These are phyloP conservation scores for Okapia johnstoni DNA, from an alignment of 2,113 vertebrate genomes.

Conservation along the genomic window DNA sequence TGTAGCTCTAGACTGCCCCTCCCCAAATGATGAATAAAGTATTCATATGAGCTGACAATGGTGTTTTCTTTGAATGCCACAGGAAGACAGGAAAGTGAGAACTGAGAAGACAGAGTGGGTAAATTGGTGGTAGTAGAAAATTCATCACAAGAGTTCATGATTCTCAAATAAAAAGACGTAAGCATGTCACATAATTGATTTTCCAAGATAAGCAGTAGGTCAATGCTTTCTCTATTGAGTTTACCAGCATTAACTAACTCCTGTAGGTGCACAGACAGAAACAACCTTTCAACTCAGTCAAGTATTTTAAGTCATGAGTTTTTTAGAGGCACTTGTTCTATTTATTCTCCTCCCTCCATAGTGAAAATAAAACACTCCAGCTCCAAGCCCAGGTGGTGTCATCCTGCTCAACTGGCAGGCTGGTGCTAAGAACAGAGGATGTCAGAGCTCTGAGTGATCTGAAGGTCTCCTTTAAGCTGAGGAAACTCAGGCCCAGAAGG, in stretches of 20 bases:
- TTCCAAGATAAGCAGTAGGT: background rate
- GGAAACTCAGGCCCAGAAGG: background rate
- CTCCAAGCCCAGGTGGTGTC: background rate
- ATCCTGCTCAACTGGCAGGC: background rate
- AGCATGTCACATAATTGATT: background rate
- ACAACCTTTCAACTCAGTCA: background rate
- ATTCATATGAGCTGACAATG: background rate
- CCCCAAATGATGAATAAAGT: background rate
- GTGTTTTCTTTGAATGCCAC: background rate
- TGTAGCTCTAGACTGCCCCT: background rate
- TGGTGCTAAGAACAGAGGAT: background rate
- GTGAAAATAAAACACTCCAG: conserved; percentile 11
- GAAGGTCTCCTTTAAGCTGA: background rate
- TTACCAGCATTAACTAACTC: background rate
- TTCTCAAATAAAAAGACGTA: background rate
- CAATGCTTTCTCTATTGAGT: background rate
- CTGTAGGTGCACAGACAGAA: background rate
- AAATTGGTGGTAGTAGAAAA: background rate
- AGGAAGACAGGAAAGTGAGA: background rate
- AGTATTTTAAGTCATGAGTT: background rate
- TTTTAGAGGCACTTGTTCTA: background rate
- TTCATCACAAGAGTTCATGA: background rate
- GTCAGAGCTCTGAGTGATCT: background rate
- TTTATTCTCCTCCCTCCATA: background rate
- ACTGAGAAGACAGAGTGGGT: background rate